phyloP scores from a whole-genome alignment of 2,888 invertebrate genomes.

The Nemapogon koenigi region DNA sequence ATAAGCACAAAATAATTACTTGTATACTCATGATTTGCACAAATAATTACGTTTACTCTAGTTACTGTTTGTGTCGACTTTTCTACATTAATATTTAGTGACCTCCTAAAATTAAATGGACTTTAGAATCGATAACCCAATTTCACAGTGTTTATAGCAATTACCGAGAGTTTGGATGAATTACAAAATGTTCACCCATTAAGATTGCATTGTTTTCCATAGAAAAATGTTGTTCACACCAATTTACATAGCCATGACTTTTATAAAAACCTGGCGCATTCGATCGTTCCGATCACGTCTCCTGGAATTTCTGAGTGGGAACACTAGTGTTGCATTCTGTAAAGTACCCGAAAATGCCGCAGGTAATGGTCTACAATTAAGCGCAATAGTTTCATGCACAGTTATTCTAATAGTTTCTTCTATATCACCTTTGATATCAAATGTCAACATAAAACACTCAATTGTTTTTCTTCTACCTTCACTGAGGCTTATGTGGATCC shows the following conservation, averaged over 20 bases:
- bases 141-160: conserved; percentile 22
- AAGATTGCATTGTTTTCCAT: no score
- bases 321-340: conserved; percentile 67
- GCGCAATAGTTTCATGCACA: no score
- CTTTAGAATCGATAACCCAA: conserved; percentile 56
- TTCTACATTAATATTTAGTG: no score
- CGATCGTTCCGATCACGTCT: conserved; percentile 73
- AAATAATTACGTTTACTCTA: no score
- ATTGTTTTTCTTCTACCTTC: no score
- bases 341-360: conserved; percentile 62
- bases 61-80: no score
- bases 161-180: neutral
- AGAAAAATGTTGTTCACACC: conserved; percentile 75
- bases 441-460: no score
- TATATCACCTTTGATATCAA: no score
- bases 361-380: conserved; percentile 30
- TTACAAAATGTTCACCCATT: conserved; percentile 1
- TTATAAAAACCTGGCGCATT: conserved; percentile 81
- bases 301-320: conserved; percentile 63
- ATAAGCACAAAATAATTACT: no score
- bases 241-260: conserved; percentile 84
- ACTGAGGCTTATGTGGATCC: no score
- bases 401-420: no score
- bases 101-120: conserved; percentile 23
- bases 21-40: no score